phyloP scores from a whole-genome alignment of 2,888 invertebrate genomes.

The Sinelater perroti region DNA sequence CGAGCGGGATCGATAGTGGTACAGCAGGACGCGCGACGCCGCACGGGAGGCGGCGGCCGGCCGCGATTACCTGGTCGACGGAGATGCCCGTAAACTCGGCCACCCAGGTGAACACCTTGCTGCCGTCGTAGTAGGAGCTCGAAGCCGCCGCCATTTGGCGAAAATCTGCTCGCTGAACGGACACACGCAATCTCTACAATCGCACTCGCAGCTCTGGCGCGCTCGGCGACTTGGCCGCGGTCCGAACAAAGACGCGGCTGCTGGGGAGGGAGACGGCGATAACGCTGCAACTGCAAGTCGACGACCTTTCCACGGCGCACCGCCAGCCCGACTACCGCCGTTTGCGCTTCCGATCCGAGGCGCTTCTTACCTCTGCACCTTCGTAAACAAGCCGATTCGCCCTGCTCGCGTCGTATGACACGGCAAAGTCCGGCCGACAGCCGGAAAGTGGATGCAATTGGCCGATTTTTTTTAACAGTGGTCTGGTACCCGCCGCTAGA shows the following conservation, averaged over 20 bases:
- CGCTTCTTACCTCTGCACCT: not conserved
- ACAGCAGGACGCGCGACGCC: slow-evolving; percentile 11
- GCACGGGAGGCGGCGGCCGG: not conserved
- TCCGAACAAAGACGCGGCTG: slow-evolving; percentile 17
- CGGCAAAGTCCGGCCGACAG: too few relatives aligned
- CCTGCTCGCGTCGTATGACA: not conserved
- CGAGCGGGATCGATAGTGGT: slow-evolving; percentile 33
- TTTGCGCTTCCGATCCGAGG: not conserved
- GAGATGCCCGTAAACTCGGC: slow-evolving; percentile 75
- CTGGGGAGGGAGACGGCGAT: slow-evolving; percentile 19
- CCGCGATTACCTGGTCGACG: slow-evolving; percentile 74
- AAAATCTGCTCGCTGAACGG: slow-evolving; percentile 15
- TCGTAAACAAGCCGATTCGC: not conserved
- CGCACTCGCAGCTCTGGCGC: slow-evolving; percentile 13
- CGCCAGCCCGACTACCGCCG: too few relatives aligned
- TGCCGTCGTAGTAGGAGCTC: slow-evolving; percentile 70
- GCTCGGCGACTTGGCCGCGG: slow-evolving; percentile 5
- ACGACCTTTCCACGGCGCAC: slow-evolving; percentile 8
- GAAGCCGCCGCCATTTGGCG: slow-evolving; percentile 34
- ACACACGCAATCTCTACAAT: slow-evolving; percentile 12
- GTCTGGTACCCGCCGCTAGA: too few relatives aligned
- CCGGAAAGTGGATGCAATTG: too few relatives aligned
- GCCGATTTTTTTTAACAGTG: too few relatives aligned
- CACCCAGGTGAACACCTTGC: slow-evolving; percentile 74
- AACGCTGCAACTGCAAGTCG: slow-evolving; percentile 19